These are phyloP conservation scores for Oscheius sp. DNA, from an alignment of 2,888 invertebrate genomes.

Conservation along the genomic window DNA sequence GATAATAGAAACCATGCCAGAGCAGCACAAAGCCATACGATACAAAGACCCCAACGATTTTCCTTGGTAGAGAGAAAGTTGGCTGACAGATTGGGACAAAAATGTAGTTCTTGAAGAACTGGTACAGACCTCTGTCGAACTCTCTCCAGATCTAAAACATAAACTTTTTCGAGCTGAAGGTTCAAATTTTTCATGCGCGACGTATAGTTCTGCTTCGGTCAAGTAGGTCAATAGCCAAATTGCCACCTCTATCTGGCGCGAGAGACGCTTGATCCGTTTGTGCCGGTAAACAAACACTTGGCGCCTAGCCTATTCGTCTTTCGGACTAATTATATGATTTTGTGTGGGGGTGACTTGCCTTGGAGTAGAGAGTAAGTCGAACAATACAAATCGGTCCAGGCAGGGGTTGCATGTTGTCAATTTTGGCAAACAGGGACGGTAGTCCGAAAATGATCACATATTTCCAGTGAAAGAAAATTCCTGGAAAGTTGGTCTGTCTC, in stretches of 20 bases:
- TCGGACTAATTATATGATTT: not conserved
- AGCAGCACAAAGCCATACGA: conserved; percentile 75
- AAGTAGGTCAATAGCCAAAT: conserved; percentile 34
- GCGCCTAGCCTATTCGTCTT: not conserved
- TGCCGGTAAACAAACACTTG: conserved; percentile 29
- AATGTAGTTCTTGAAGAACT: conserved; percentile 76
- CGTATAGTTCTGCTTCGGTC: not conserved
- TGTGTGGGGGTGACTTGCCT: conserved; percentile 50
- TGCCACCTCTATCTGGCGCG: conserved; percentile 19
- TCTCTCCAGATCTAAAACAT: conserved; percentile 74
- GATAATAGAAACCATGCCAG: conserved; percentile 76
- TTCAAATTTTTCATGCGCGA: not conserved
- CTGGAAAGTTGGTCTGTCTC: conserved; percentile 48
- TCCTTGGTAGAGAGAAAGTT: conserved; percentile 72
- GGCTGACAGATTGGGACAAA: conserved; percentile 76
- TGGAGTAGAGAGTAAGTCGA: conserved; percentile 75
- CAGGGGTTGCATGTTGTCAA: conserved; percentile 75
- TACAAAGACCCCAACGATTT: conserved; percentile 74
- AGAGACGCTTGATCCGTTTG: conserved; percentile 24
- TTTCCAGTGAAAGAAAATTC: conserved; percentile 76
- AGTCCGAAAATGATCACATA: conserved; percentile 76
- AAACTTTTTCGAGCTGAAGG: not conserved
- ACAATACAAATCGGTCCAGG: conserved; percentile 75
- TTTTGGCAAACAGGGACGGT: conserved; percentile 73
- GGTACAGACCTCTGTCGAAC: conserved; percentile 76